Evolutionary conservation across 2,888 invertebrate species (phyloP).

Genomic region (Cybosia mesomella): DNA sequence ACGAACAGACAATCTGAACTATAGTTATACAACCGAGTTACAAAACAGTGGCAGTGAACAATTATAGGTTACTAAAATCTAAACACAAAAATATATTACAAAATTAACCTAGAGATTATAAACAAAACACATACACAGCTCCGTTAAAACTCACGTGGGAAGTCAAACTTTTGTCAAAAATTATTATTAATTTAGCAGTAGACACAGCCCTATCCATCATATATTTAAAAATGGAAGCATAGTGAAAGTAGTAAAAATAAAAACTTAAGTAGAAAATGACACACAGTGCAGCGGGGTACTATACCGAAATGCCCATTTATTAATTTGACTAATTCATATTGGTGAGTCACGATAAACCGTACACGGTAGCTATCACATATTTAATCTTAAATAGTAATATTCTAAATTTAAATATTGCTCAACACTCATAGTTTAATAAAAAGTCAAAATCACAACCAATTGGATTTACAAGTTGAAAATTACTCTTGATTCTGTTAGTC

Average conservation of each 20-base stretch:
- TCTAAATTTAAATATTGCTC: slow-evolving; percentile 31
- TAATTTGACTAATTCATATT: slow-evolving; percentile 71
- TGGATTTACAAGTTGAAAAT: slow-evolving; percentile 9
- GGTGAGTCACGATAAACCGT: slow-evolving; percentile 42
- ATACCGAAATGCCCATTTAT: slow-evolving; percentile 76
- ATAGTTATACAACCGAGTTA: not conserved
- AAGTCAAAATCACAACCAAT: slow-evolving; percentile 31
- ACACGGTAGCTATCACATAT: slow-evolving; percentile 27
- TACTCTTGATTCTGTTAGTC: slow-evolving; percentile 4
- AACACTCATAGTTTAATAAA: slow-evolving; percentile 22
- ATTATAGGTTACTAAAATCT: not conserved
- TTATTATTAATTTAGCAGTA: slow-evolving; percentile 11
- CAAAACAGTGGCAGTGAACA: slow-evolving; percentile 13
- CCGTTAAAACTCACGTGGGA: not conserved
- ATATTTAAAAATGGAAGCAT: slow-evolving; percentile 50
- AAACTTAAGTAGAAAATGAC: slow-evolving; percentile 45
- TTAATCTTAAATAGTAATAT: slow-evolving; percentile 20
- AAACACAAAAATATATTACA: slow-evolving; percentile 10
- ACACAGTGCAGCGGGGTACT: slow-evolving; percentile 72
- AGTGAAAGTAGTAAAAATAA: slow-evolving; percentile 37
- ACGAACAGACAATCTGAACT: not conserved
- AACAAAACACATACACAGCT: slow-evolving; percentile 8
- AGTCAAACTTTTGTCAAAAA: not conserved
- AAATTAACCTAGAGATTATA: not conserved
- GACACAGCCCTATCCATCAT: slow-evolving; percentile 34